Conservation (phyloP, 2,797 vertebrate species). For the Peromyscus eremicus region DNA sequence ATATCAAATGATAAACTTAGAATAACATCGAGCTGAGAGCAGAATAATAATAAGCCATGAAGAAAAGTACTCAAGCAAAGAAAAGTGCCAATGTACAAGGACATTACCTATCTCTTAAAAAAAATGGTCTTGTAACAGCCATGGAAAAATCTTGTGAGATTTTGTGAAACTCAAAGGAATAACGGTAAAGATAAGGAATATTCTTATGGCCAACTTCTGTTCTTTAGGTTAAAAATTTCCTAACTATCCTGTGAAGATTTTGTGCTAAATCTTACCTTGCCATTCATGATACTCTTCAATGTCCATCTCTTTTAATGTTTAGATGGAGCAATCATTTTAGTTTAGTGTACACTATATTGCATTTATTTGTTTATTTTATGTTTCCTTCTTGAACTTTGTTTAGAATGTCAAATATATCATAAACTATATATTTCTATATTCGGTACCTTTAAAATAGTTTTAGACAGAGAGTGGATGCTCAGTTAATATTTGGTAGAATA, state of each 20-base stretch:
- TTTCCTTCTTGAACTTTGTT: background rate
- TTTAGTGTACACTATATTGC: background rate
- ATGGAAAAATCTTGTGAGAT: background rate
- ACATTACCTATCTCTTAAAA: background rate
- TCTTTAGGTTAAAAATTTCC: background rate
- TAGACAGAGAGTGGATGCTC: background rate
- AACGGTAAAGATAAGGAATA: background rate
- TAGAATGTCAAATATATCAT: background rate
- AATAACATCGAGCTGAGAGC: background rate
- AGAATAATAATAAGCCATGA: conserved; percentile 4
- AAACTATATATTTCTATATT: background rate
- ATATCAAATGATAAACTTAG: background rate
- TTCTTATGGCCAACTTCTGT: background rate
- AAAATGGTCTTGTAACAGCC: background rate
- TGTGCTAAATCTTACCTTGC: background rate
- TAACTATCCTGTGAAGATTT: background rate
- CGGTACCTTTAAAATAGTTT: background rate
- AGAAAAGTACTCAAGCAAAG: background rate
- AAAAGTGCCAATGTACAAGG: background rate
- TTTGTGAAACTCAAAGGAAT: background rate
- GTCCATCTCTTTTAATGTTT: background rate
- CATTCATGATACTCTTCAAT: background rate
- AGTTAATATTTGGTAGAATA: background rate
- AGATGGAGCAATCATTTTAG: background rate
- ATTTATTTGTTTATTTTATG: background rate